Evolutionary conservation across 2,888 invertebrate species (phyloP), one percentile per base, ranked within the genome.

Genomic region (Nomada hirtipes): DNA sequence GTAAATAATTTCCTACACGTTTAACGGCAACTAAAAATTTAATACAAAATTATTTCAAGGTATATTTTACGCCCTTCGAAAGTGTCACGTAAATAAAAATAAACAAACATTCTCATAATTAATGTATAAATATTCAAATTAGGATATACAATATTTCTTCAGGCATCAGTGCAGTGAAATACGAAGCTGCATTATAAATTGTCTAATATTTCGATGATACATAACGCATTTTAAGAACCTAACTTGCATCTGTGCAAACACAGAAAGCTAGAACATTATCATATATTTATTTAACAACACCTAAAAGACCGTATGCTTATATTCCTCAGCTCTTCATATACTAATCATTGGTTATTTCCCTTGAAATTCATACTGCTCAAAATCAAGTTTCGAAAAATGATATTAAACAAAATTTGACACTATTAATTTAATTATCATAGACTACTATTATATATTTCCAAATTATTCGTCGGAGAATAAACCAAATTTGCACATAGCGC

Each of bases 161-260:
- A 42, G 59, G 36, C 52, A 73, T 26, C 53, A 36, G 10, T 42
- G 50, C 7, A 61, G 9, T 36, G 42, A 71, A 23, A 60, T 50
- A 61, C 60, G 42, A 79, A 77, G 60, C 77, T 67, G 20, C n/a
- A 9, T 60, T 52, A 70, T 13, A 57, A 57, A 78, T 57, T 15
- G 13, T 44, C 47, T 71, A 60, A 71, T 9, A 52, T 53, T 36
- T 47, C 47, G 50, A 67, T 13, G 47, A n/a, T 61, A 23, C 20
- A 20, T 47, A 42, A 50, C 20, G 20, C 29, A 53, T 59, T 68
- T 44, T 29, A 53, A 42, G 20, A 63, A 70, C 18, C 53, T 61
- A 74, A 47, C 67, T 20, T 67, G 50, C 52, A 76, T 59, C 69
- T 70, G 79, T 72, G 72, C 61, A 78, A 52, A 53, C 26, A 67